phyloP scores from a whole-genome alignment of 2,888 invertebrate genomes.

The Lepidonotus clava region DNA sequence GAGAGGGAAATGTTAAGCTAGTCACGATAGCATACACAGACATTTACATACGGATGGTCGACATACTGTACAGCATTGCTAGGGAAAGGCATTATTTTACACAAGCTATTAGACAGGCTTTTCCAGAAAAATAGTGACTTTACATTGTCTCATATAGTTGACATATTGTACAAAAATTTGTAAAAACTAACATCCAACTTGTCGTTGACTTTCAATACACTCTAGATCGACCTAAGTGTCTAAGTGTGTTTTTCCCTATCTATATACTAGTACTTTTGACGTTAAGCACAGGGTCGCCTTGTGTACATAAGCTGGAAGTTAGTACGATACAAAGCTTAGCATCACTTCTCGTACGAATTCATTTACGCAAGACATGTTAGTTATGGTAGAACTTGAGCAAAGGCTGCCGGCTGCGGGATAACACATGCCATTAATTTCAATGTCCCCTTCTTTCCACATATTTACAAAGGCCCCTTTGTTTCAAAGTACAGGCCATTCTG shows the following conservation, averaged over 20 bases:
- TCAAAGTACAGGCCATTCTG: no score
- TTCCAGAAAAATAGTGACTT: constrained; percentile 35
- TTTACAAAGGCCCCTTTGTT: no score
- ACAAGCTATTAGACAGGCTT: background rate
- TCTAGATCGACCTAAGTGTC: background rate
- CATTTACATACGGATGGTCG: constrained; percentile 16
- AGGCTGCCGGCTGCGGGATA: background rate
- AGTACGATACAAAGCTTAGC: no score
- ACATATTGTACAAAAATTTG: constrained; percentile 38
- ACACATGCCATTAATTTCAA: background rate
- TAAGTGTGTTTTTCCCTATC: background rate
- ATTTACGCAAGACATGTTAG: no score
- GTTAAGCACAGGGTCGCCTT: background rate
- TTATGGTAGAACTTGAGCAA: constrained; percentile 36
- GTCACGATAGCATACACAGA: background rate
- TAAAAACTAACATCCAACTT: constrained; percentile 2
- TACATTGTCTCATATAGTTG: constrained; percentile 16
- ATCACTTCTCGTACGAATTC: background rate
- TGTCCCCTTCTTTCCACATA: no score
- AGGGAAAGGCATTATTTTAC: constrained; percentile 3
- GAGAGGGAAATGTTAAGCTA: constrained; percentile 21
- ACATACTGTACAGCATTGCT: constrained; percentile 9
- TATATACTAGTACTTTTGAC: background rate
- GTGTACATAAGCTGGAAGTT: background rate
- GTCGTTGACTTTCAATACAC: background rate